Conservation (phyloP, 2,888 invertebrate species). For the Nemotelus pantherinus region DNA sequence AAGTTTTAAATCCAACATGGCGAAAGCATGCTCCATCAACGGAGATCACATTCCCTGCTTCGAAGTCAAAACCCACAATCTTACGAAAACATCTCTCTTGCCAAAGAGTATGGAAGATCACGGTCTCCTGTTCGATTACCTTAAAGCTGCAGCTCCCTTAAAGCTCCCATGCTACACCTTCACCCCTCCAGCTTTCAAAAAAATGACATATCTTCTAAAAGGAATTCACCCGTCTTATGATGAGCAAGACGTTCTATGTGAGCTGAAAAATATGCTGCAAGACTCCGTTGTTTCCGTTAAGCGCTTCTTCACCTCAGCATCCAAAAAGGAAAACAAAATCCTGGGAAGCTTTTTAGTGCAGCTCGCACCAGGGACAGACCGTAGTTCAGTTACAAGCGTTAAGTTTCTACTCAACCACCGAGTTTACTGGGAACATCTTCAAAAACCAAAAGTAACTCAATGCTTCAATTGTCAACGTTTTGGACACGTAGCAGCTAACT, state of each 20-base stretch:
- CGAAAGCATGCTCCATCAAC: too few relatives aligned
- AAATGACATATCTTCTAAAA: background rate
- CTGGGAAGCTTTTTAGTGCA: background rate
- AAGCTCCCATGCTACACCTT: background rate
- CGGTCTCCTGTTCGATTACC: background rate
- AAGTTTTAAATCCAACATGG: too few relatives aligned
- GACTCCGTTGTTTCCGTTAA: background rate
- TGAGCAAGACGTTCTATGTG: background rate
- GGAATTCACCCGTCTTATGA: background rate
- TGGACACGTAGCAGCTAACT: conserved; percentile 1
- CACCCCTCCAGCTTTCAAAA: background rate
- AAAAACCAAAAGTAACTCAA: background rate
- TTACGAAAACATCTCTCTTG: too few relatives aligned
- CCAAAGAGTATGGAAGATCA: background rate
- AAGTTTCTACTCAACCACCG: background rate
- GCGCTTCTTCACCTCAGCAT: background rate
- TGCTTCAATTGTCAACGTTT: conserved; percentile 7
- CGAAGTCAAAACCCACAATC: too few relatives aligned
- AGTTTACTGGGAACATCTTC: background rate
- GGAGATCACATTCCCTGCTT: too few relatives aligned
- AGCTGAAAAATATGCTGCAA: background rate
- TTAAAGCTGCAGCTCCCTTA: background rate
- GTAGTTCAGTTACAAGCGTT: background rate
- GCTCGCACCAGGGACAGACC: background rate
- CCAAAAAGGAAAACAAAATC: background rate